Percentiles rank a stretch among this genome's conserved stretches.
These are phyloP conservation scores for Coleophora deauratella DNA, from an alignment of 2,888 invertebrate species.

Conservation along the genomic window DNA sequence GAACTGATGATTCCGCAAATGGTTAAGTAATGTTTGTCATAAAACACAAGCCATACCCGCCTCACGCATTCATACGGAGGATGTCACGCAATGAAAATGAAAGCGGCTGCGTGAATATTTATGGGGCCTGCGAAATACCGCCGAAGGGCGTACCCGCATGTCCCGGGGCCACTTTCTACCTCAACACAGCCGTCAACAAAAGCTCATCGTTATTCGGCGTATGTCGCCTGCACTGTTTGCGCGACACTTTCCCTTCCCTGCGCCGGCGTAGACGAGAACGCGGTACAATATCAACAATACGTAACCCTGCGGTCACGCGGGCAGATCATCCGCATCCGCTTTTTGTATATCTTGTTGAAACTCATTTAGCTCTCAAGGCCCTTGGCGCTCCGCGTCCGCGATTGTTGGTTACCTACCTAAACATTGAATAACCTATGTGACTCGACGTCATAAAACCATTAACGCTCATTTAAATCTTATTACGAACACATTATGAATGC, in stretches of 20 bases:
- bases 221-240: constrained; percentile 43
- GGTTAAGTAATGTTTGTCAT: constrained; percentile 60
- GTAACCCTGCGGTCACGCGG: constrained; percentile 45
- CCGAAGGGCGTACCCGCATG: constrained; percentile 71
- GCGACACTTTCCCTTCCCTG: constrained; percentile 51
- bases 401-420: constrained; percentile 26
- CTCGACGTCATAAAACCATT: constrained; percentile 24
- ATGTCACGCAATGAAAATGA: constrained; percentile 64
- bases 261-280: constrained; percentile 22
- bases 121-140: constrained; percentile 64
- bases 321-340: constrained; percentile 44
- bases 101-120: constrained; percentile 62
- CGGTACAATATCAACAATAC: constrained; percentile 36
- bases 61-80: constrained; percentile 32
- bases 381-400: constrained; percentile 17
- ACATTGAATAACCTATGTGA: constrained; percentile 12
- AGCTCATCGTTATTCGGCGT: constrained; percentile 67
- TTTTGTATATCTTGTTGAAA: constrained; percentile 22
- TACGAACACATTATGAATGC: too few relatives aligned
- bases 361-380: constrained; percentile 39
- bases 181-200: constrained; percentile 49
- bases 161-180: constrained; percentile 60
- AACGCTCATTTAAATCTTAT: too few relatives aligned
- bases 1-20: constrained; percentile 37
- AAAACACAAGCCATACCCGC: constrained; percentile 31